A percentile compares a stretch with the other conserved stretches of the same genome.
Evolutionary conservation across 2,888 invertebrate genomes (phyloP).

Genomic region (Rosalia funebris): DNA sequence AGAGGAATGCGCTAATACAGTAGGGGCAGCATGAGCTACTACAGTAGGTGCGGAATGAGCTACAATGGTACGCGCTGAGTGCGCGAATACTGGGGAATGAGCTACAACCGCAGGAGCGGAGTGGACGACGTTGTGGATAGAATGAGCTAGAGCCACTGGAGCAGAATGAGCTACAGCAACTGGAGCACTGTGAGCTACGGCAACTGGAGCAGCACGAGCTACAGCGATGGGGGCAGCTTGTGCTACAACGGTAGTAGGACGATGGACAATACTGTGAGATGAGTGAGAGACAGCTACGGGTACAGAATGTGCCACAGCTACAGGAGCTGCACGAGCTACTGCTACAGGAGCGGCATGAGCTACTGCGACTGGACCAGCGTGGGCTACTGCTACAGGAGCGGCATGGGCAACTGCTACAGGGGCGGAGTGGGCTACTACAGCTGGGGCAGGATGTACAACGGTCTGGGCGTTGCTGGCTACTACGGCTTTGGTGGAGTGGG

Average conservation of each 20-base stretch:
- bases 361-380: slow-evolving; percentile 7
- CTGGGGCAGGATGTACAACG: slow-evolving; percentile 26
- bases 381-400: background rate
- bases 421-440: slow-evolving; percentile 37
- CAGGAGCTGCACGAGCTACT: slow-evolving; percentile 32
- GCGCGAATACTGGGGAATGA: background rate
- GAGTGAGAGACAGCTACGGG: slow-evolving; percentile 28
- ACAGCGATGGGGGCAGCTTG: slow-evolving; percentile 26
- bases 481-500: slow-evolving; percentile 34
- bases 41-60: slow-evolving; percentile 23
- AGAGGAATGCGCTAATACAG: slow-evolving; percentile 19
- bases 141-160: background rate
- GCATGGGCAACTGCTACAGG: background rate
- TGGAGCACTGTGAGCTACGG: slow-evolving; percentile 20
- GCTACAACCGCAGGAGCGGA: background rate
- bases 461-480: slow-evolving; percentile 12
- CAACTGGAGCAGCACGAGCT: slow-evolving; percentile 16
- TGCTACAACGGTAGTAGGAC: slow-evolving; percentile 26
- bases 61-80: background rate
- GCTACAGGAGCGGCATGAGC: slow-evolving; percentile 26
- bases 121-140: too few species aligned
- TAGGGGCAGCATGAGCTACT: slow-evolving; percentile 23
- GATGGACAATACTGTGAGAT: slow-evolving; percentile 32
- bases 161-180: slow-evolving; percentile 28
- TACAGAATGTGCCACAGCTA: slow-evolving; percentile 31